Percentiles rank a stretch among this genome's conserved stretches.
Evolutionary conservation across 2,888 invertebrate species (phyloP).

Genomic region (Hofmannophila pseudospretella): DNA sequence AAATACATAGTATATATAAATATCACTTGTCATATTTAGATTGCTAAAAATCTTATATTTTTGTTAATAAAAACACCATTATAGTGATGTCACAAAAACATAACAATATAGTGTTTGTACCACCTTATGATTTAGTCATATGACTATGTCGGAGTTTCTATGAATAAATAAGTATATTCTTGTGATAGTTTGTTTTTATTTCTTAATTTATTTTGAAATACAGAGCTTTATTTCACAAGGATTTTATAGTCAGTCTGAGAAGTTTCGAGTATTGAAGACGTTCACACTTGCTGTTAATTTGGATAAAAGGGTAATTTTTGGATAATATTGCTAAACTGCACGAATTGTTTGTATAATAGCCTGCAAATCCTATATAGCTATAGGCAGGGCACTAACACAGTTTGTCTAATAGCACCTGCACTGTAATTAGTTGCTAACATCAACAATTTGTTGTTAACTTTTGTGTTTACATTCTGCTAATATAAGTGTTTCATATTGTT

Average conservation of each 20-base stretch:
- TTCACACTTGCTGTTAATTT: background rate
- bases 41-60: constrained; percentile 16
- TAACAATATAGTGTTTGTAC: constrained; percentile 33
- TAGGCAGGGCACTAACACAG: background rate
- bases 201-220: constrained; percentile 24
- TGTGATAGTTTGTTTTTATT: constrained; percentile 70
- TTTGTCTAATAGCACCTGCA: background rate
- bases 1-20: constrained; percentile 23
- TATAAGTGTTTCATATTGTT: background rate
- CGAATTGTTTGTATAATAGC: background rate
- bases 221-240: constrained; percentile 19
- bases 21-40: constrained; percentile 16
- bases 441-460: background rate
- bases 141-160: constrained; percentile 49
- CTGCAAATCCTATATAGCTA: background rate
- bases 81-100: constrained; percentile 9
- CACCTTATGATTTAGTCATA: constrained; percentile 39
- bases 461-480: background rate
- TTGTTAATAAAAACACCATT: constrained; percentile 17
- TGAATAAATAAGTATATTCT: constrained; percentile 70
- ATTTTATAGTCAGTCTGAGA: constrained; percentile 3
- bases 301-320: constrained; percentile 10
- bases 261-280: constrained; percentile 5
- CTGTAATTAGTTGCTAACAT: background rate
- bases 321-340: constrained; percentile 6